Evolutionary conservation across 2,113 vertebrate genomes (phyloP).

Genomic region (Alouatta palliata): DNA sequence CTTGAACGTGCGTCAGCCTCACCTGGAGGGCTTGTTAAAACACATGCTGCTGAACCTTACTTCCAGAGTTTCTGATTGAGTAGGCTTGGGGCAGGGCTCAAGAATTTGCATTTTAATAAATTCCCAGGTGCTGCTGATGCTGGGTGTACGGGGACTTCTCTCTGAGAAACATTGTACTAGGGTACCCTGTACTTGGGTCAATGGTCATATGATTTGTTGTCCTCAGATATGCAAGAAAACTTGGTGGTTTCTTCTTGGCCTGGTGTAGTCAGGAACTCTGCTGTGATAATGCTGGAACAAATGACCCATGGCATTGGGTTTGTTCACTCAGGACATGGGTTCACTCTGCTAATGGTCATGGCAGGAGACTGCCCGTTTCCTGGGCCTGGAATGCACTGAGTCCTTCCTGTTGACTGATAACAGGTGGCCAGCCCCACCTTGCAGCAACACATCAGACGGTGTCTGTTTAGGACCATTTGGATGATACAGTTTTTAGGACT

Average conservation of each 20-base stretch:
- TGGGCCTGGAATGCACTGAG: neutral
- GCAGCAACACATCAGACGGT: rapidly evolving
- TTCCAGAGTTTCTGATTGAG: neutral
- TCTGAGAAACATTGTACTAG: neutral
- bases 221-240: neutral
- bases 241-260: neutral
- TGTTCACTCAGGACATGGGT: too few species aligned
- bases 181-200: neutral
- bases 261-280: neutral
- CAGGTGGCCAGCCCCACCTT: neutral
- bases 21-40: neutral
- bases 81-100: neutral
- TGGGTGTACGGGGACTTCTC: neutral
- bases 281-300: neutral
- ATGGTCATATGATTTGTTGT: neutral
- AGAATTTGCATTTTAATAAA: neutral
- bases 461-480: neutral
- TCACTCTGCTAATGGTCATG: neutral
- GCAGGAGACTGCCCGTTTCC: neutral
- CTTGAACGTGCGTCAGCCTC: rapidly evolving
- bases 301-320: neutral
- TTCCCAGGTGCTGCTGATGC: neutral
- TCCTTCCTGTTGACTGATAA: neutral
- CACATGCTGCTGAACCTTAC: neutral
- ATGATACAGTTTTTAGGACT: neutral